Evolutionary conservation across 2,888 invertebrate species (phyloP), one percentile per base, ranked within the genome.

Genomic region (Amiota communis): DNA sequence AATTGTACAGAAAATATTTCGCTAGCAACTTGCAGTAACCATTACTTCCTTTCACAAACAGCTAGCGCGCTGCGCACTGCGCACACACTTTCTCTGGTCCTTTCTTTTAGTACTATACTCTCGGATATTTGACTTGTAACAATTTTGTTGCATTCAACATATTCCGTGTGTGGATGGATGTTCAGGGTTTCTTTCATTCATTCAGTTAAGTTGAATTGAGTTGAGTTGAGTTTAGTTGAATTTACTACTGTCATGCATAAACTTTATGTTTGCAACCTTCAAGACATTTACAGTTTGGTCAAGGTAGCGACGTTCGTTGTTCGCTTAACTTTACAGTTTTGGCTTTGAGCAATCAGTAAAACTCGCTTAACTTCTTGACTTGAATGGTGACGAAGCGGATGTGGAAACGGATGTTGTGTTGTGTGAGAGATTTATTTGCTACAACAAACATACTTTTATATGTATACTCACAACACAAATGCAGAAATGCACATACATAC

Each of bases 261-360:
- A 36, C 46, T 23, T 68, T n/a, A 68, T 13, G 51, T 68, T 51
- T 68, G 23, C 51, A 20, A 36, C 67, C 36, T 63, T 63, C 20
- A 20, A 17, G 46, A 36, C 17, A 63, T 46, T n/a, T 53, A n/a
- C 53, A 63, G 36, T 23, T 67, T 68, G 67, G 67, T 68, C 67
- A 68, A 68, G 67, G 67, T 68, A 68, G 8, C 65, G 48, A 47
- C 49, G 47, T 46, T 53, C 53, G 15, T 13, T 15, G 53, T 13
- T 17, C 36, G 36, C 6, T 36, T 36, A 59, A 20, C 20, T 15
- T 59, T 59, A 10, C 17, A 11, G 12, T 46, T 59, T 63, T 17
- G 11, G 65, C 65, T 65, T 65, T 65, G 67, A 68, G 67, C 67
- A 68, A 53, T 51, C 67, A 68, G 48, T 23, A 36, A 36, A 36